Base-by-base conservation (phyloP, 2,797 vertebrate species). In the Steatocranus sp. region DNA sequence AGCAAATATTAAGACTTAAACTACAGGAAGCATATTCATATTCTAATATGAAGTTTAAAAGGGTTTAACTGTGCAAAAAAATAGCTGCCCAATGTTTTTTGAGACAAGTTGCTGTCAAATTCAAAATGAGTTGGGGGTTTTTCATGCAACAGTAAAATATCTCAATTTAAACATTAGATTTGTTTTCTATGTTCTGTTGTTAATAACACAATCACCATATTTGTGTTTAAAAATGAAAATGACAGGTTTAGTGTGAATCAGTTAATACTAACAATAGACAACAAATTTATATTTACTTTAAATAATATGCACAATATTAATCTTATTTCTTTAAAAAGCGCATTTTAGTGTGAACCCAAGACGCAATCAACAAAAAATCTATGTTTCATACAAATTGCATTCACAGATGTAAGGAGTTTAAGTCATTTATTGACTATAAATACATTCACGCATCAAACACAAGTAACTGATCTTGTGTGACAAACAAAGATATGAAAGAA, bases 401-500 rank as follows among this genome's bases (percentile, higher is more conserved):
- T 17, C 25, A 73, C 68, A 75, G 50, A 80, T 51, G 27, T 49
- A 3, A 73, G 23, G 11, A 30, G 50, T 82, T 70, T 18, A 82
- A 86, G 8, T 17, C 18, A 32, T 79, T 61, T 75, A 73, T 34
- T 76, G 14, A 76, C n/a, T 34, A 56, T 30, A 53, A 87, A 86
- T 89, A 92, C 87, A 92, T 90, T 92, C 84, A 83, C 51, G 54
- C 20, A 82, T 11, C 18, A 38, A 63, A 38, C 58, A 38, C n/a
- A 63, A 38, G 61, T 66, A 66, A 6, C 5, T 66, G 34, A 58
- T 66, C 18, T 32, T 53, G 20, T 58, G 73, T 48, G 23, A 48
- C 20, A 78, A 49, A 63, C 8, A 11, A 30, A 79, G 15, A 30
- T 38, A 9, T 54, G 4, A 8, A 6, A 75, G 54, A 81, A 63